These are phyloP conservation scores for Hypothenemus hampei DNA, from an alignment of 1,140 invertebrate genomes.

Conservation along the genomic window DNA sequence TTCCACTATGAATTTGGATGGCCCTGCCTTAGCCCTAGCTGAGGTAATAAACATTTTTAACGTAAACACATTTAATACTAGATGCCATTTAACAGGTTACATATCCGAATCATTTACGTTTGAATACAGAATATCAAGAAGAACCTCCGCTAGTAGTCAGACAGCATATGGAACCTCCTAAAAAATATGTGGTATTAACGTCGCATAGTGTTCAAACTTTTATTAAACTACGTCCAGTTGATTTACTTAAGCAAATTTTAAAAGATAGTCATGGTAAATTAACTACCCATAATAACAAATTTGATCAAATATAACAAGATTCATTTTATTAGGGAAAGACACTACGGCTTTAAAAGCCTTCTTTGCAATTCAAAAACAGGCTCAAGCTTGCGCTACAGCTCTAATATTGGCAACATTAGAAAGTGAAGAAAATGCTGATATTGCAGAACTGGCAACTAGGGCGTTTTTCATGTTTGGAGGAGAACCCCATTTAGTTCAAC, in stretches of 20 bases:
- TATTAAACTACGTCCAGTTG: slow-evolving; percentile 77
- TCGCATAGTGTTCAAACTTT: slow-evolving; percentile 82
- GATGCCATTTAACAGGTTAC: slow-evolving; percentile 25
- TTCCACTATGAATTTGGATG: slow-evolving; percentile 72
- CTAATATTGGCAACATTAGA: slow-evolving; percentile 78
- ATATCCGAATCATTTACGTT: slow-evolving; percentile 8
- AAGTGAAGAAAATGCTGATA: slow-evolving; percentile 61
- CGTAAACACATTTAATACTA: no score
- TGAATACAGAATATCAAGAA: slow-evolving; percentile 17
- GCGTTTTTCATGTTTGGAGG: slow-evolving; percentile 91
- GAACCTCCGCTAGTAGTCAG: slow-evolving; percentile 59
- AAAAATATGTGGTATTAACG: slow-evolving; percentile 80
- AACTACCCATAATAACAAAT: background rate
- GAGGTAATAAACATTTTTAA: slow-evolving; percentile 56
- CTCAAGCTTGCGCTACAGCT: slow-evolving; percentile 85
- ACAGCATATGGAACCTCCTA: slow-evolving; percentile 68
- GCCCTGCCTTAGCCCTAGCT: slow-evolving; percentile 75
- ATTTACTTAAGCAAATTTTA: slow-evolving; percentile 75
- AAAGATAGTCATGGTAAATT: slow-evolving; percentile 63
- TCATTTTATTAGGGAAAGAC: slow-evolving; percentile 58
- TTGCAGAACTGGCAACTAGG: slow-evolving; percentile 82
- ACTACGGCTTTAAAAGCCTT: slow-evolving; percentile 77
- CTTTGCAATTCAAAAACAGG: slow-evolving; percentile 75
- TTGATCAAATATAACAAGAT: background rate
- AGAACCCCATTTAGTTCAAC: slow-evolving; percentile 51